Conservation (phyloP, 1,140 invertebrate species). For the Euwallacea fornicatus region DNA sequence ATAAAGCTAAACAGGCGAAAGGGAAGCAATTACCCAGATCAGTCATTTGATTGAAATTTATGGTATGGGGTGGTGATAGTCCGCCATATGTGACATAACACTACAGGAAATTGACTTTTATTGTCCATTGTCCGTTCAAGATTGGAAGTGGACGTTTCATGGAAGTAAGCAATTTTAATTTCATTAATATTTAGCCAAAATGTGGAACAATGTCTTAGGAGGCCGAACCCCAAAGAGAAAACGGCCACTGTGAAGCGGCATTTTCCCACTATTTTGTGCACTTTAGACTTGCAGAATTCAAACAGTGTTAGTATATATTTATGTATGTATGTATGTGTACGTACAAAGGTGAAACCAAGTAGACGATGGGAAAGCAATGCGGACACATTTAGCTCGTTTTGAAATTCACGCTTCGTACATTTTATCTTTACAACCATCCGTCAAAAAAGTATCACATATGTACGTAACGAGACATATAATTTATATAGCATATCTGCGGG, state of each 20-base stretch:
- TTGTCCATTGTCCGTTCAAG: neutral
- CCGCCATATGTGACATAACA: neutral
- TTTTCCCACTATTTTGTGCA: no score
- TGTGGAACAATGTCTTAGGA: no score
- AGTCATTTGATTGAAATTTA: slow-evolving; percentile 3
- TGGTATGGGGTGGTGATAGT: neutral
- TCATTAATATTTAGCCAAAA: no score
- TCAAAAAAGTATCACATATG: slow-evolving; percentile 13
- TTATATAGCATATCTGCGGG: slow-evolving; percentile 5
- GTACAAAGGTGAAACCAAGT: neutral
- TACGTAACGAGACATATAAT: slow-evolving; percentile 4
- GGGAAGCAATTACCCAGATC: neutral
- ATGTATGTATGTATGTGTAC: no score
- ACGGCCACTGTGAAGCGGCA: no score
- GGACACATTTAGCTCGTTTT: neutral
- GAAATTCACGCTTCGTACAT: slow-evolving; percentile 2
- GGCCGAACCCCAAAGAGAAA: no score
- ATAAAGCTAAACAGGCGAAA: neutral
- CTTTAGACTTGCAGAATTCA: no score
- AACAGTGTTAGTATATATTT: no score
- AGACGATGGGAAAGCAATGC: slow-evolving; percentile 5
- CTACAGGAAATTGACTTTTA: neutral
- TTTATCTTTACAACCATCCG: slow-evolving; percentile 5
- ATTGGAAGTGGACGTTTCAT: no score
- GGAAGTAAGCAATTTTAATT: no score